Base-by-base conservation (phyloP, 2,113 vertebrate genomes). In the Chionomys nivalis region DNA sequence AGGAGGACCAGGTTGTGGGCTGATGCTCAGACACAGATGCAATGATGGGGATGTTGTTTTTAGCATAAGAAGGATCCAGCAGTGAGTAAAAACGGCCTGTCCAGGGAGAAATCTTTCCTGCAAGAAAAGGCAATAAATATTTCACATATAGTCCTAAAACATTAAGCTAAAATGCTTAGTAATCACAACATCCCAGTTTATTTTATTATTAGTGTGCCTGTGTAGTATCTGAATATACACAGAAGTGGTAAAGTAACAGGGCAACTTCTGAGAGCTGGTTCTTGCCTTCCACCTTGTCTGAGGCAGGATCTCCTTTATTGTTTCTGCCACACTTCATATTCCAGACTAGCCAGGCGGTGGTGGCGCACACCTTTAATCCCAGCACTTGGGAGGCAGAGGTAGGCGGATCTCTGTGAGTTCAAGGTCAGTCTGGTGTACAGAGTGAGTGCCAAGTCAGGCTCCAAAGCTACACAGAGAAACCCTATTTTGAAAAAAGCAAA, bases 21-120 rank as follows among this genome's bases (percentile, higher is more conserved):
- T 99, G 99, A 83, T 99, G 99, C 98, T 99, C 99, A 0, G 99
- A 99, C 94, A 99, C 99, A 0, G 99, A 99, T 73, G 99, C 99
- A 0, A 99, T 99, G 98, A 99, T 99, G 94, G 99, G 99, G 95
- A 99, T 99, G 98, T 99, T 99, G 98, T 99, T 99, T 98, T 99
- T 99, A 23, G 99, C 99, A 0, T 99, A 99, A 11, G 99, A 99
- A 3, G 99, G 99, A 83, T 99, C 99, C 98, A 99, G 98, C 91
- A 99, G 98, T 3, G 99, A 99, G 98, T 99, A 99, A 98, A 99
- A 99, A 81, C 99, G 99, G 0, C 99, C 99, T 0, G 99, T 99
- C 99, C 99, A 99, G 0, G 99, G 99, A 88, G 99, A 99, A 96
- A 99, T 99, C 97, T 99, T 99, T 97, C 99, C 99, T 99, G 92